Percentiles rank a stretch among this genome's conserved stretches.
These are phyloP conservation scores for Rousettus leschenaultii DNA, from an alignment of 2,113 vertebrate genomes.

Conservation along the genomic window DNA sequence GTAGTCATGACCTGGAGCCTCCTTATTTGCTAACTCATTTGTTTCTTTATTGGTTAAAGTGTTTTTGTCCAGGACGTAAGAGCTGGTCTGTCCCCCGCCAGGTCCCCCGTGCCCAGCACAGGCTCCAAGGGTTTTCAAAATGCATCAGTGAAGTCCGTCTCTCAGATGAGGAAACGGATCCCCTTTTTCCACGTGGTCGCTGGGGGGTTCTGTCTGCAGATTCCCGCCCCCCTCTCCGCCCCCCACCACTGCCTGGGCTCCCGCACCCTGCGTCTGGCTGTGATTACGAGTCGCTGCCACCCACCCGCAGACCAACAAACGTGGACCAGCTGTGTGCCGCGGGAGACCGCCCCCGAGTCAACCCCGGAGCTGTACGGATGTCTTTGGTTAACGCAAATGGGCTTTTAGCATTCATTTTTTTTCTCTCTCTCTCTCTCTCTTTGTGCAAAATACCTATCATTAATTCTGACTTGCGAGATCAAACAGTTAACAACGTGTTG, in stretches of 20 bases:
- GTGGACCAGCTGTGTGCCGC: slow-evolving; percentile 87
- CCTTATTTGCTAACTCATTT: background rate
- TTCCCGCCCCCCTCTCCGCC: background rate
- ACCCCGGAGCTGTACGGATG: slow-evolving; percentile 81
- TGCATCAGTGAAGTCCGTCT: background rate
- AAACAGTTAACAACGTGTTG: slow-evolving; percentile 87
- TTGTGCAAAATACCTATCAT: slow-evolving; percentile 85
- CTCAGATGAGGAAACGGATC: background rate
- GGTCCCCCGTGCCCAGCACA: background rate
- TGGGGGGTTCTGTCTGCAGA: slow-evolving; percentile 70
- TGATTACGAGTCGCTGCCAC: slow-evolving; percentile 82
- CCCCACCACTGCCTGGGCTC: background rate
- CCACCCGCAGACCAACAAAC: slow-evolving; percentile 88
- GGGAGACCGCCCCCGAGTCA: slow-evolving; percentile 84
- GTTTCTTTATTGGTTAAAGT: background rate
- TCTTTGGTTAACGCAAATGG: slow-evolving; percentile 84
- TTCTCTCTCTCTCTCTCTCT: slow-evolving; percentile 61
- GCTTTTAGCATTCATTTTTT: slow-evolving; percentile 81
- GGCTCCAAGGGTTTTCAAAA: background rate
- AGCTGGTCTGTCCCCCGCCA: background rate
- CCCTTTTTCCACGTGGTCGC: slow-evolving; percentile 50
- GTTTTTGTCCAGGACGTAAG: background rate
- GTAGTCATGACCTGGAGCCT: background rate
- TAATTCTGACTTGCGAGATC: slow-evolving; percentile 85
- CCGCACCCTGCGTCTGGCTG: slow-evolving; percentile 80